These are phyloP conservation scores for Hafferia zeledoni DNA, from an alignment of 2,797 vertebrate species.

Conservation along the genomic window DNA sequence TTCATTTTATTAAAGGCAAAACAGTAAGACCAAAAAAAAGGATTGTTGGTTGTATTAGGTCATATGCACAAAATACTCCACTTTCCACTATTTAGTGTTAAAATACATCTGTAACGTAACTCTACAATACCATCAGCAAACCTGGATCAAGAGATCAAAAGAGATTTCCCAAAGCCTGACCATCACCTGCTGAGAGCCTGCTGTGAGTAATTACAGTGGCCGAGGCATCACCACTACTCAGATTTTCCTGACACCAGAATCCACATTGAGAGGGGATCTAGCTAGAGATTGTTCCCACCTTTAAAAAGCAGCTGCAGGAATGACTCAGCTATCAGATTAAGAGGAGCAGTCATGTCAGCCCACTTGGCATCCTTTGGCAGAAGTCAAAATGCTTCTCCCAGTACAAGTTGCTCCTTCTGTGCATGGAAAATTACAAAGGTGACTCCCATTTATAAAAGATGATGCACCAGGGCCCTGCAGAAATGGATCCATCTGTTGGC, in stretches of 20 bases:
- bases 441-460: constrained; percentile 63
- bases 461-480: background rate
- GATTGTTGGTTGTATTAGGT: background rate
- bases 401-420: constrained; percentile 27
- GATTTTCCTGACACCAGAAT: constrained; percentile 35
- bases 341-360: background rate
- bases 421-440: constrained; percentile 55
- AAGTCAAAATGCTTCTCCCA: constrained; percentile 38
- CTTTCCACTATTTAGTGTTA: background rate
- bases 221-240: background rate
- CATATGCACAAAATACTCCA: background rate
- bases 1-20: background rate
- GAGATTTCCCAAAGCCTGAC: background rate
- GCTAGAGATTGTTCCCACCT: background rate
- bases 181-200: background rate
- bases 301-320: constrained; percentile 36
- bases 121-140: background rate
- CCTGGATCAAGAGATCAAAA: background rate
- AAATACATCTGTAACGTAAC: background rate
- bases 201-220: background rate
- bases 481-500: background rate
- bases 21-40: background rate
- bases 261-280: background rate
- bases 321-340: constrained; percentile 43
- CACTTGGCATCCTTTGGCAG: background rate